Evolutionary conservation across 2,113 vertebrate species (phyloP).

Genomic region (Neoarius graeffei): DNA sequence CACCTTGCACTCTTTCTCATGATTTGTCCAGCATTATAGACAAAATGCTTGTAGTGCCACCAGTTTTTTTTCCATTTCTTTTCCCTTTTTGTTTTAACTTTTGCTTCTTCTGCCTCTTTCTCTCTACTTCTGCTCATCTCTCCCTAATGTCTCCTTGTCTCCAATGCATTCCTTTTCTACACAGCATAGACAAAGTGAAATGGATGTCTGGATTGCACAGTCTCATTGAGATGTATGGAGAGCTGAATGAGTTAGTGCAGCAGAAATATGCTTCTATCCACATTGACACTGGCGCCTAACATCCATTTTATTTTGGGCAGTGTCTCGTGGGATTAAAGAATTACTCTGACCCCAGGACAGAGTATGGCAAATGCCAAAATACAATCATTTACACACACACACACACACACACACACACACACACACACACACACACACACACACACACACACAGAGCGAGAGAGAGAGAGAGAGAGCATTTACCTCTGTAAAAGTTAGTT

Average conservation of each 20-base stretch:
- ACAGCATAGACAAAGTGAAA: slow-evolving; percentile 24
- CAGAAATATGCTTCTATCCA: slow-evolving; percentile 1
- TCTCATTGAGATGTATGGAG: slow-evolving; percentile 28
- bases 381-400: neutral
- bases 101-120: neutral
- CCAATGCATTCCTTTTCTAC: neutral
- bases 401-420: too few species aligned
- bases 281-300: neutral
- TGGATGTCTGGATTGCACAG: neutral
- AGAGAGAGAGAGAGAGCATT: neutral
- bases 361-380: slow-evolving; percentile 13
- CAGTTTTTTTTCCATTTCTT: neutral
- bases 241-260: slow-evolving; percentile 16
- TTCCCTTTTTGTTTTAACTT: neutral
- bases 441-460: neutral
- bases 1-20: neutral
- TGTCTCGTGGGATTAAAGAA: slow-evolving; percentile 29
- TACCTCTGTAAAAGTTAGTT: neutral
- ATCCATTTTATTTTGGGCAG: slow-evolving; percentile 9
- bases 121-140: neutral
- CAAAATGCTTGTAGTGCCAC: neutral
- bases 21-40: neutral
- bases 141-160: neutral
- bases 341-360: slow-evolving; percentile 15
- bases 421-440: too few species aligned